These are phyloP conservation scores for Prietella phreatophila DNA, from an alignment of 2,113 vertebrate genomes.

Conservation along the genomic window DNA sequence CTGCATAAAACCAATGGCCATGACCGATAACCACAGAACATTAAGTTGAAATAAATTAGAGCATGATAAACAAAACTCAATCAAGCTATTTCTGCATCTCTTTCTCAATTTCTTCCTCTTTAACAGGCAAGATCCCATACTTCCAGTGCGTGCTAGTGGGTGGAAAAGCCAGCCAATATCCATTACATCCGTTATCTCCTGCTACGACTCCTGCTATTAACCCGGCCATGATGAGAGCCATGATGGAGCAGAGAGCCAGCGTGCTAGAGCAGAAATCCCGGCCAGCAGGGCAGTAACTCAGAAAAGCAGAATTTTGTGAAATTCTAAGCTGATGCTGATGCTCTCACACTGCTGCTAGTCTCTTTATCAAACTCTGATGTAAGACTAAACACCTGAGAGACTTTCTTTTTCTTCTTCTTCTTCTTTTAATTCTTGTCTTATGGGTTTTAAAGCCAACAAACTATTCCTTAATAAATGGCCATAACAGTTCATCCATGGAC, in stretches of 20 bases:
- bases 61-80: neutral
- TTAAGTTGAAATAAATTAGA: neutral
- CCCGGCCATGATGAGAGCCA: slow-evolving; percentile 65
- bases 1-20: neutral
- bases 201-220: slow-evolving; percentile 64
- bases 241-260: slow-evolving; percentile 66
- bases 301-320: neutral
- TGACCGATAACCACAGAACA: neutral
- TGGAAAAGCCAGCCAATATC: slow-evolving; percentile 68
- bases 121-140: slow-evolving; percentile 70
- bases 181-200: slow-evolving; percentile 67
- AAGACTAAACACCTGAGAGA: neutral
- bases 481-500: neutral
- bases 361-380: neutral
- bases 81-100: neutral
- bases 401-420: neutral
- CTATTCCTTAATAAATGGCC: slow-evolving; percentile 2
- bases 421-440: neutral
- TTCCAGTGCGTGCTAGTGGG: slow-evolving; percentile 76
- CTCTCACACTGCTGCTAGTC: slow-evolving; percentile 30
- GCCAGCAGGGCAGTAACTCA: slow-evolving; percentile 62
- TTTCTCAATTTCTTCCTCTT: neutral
- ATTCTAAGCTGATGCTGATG: slow-evolving; percentile 25
- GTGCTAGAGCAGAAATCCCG: slow-evolving; percentile 61
- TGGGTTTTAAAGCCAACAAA: slow-evolving; percentile 11